Conservation (phyloP, 2,888 invertebrate species). For the Drosophila recens region DNA sequence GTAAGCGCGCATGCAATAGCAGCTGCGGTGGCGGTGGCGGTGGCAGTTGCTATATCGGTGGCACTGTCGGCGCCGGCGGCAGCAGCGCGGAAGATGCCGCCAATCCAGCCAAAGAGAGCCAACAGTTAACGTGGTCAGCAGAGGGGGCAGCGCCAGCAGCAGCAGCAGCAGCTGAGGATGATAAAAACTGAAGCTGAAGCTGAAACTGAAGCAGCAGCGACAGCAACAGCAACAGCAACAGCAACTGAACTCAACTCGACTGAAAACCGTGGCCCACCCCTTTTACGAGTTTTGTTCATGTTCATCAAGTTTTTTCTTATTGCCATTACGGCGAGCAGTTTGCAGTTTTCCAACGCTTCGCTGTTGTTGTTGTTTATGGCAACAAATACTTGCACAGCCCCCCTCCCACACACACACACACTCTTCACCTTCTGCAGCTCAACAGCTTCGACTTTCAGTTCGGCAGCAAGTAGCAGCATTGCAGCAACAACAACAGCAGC, state of each 20-base stretch:
- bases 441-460: conserved; percentile 1
- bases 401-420: too few relatives aligned
- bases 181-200: background rate
- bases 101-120: conserved; percentile 61
- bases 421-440: conserved; percentile 2
- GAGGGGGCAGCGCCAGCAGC: conserved; percentile 16
- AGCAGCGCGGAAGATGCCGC: conserved; percentile 71
- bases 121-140: conserved; percentile 60
- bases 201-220: conserved; percentile 3
- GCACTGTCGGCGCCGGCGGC: conserved; percentile 50
- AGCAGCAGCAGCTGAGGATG: background rate
- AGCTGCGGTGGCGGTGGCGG: conserved; percentile 17
- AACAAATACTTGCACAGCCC: conserved; percentile 70
- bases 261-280: conserved; percentile 71
- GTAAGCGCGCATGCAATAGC: conserved; percentile 77
- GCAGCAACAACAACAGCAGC: conserved; percentile 43
- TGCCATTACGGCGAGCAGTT: conserved; percentile 50
- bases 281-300: conserved; percentile 74
- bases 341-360: conserved; percentile 47
- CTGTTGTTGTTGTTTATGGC: conserved; percentile 72
- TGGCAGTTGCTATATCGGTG: conserved; percentile 7
- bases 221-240: background rate
- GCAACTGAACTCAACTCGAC: conserved; percentile 16
- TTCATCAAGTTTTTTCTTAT: conserved; percentile 79
- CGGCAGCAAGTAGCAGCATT: conserved; percentile 52